A percentile compares a stretch with the other conserved stretches of the same genome.
Conservation (phyloP, 2,888 invertebrate species). For the Nematopogon swammerdamellus region DNA sequence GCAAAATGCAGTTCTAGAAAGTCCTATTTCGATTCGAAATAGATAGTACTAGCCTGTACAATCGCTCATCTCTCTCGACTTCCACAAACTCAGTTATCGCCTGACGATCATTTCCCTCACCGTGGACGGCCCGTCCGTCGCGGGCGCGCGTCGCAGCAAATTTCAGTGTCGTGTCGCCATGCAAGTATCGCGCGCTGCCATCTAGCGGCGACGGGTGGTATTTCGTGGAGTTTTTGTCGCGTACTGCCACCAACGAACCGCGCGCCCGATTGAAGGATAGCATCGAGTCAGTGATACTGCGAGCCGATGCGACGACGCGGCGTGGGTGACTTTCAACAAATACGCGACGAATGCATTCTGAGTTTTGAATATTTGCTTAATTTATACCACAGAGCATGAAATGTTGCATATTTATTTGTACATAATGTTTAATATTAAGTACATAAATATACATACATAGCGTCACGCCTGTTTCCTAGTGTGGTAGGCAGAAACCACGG, state of each 20-base stretch:
- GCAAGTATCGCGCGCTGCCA: background rate
- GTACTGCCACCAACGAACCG: background rate
- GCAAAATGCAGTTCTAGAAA: too few relatives aligned
- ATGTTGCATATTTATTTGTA: too few relatives aligned
- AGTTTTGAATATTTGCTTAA: too few relatives aligned
- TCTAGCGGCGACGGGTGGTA: background rate
- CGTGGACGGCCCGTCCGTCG: background rate
- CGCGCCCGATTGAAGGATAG: background rate
- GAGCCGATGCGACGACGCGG: background rate
- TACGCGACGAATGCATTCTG: too few relatives aligned
- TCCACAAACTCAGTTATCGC: background rate
- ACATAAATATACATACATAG: too few relatives aligned
- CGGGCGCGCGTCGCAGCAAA: background rate
- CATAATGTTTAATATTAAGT: too few relatives aligned
- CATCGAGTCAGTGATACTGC: background rate
- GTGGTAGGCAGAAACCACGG: too few relatives aligned
- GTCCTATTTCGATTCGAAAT: too few relatives aligned
- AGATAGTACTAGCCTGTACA: too few relatives aligned
- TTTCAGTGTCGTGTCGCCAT: background rate
- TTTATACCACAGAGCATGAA: too few relatives aligned
- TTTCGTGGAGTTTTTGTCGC: background rate
- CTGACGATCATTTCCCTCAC: background rate
- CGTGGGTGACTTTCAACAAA: background rate
- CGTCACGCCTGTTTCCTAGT: too few relatives aligned
- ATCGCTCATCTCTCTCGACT: too few relatives aligned